Percentiles rank a stretch among this genome's conserved stretches.
Conservation (phyloP, 2,113 vertebrate species). For the Odocoileus virginianus region DNA sequence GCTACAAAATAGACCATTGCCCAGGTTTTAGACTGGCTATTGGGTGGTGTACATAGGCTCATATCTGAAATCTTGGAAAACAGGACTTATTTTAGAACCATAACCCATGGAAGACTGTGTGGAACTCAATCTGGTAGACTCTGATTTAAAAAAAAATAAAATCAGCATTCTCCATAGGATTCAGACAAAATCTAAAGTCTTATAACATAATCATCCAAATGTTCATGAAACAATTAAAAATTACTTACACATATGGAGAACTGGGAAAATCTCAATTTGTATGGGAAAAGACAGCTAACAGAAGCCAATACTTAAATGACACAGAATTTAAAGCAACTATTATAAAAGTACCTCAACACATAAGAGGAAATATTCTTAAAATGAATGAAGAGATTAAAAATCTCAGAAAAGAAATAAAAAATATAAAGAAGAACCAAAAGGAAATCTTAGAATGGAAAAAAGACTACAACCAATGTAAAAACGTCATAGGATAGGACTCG, state of each 20-base stretch:
- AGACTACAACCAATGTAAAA: not conserved
- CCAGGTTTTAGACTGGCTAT: not conserved
- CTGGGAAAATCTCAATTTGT: not conserved
- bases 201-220: not conserved
- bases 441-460: not conserved
- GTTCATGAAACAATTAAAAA: not conserved
- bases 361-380: not conserved
- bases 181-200: not conserved
- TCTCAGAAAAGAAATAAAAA: not conserved
- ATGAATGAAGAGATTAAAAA: not conserved
- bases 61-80: not conserved
- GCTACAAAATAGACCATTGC: not conserved
- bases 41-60: not conserved
- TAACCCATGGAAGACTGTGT: not conserved
- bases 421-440: not conserved
- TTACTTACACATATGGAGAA: not conserved
- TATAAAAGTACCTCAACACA: not conserved
- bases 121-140: not conserved
- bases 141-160: not conserved
- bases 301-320: not conserved
- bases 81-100: not conserved
- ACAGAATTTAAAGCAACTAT: not conserved
- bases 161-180: not conserved
- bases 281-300: not conserved
- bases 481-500: not conserved